Evolutionary conservation across 2,797 vertebrate genomes (phyloP).

Genomic region (Anguilla pacifica): DNA sequence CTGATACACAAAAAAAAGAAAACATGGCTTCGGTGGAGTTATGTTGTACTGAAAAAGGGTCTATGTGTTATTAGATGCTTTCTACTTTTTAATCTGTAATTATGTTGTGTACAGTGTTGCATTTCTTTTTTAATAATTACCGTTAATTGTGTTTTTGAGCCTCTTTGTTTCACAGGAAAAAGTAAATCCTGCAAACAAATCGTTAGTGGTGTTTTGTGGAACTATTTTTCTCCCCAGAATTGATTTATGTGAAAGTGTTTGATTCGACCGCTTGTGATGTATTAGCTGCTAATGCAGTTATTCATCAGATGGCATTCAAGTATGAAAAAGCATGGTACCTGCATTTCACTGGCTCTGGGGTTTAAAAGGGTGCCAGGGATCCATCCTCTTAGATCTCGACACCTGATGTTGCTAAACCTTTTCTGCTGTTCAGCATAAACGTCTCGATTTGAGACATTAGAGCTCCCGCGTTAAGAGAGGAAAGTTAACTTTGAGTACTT

Average conservation of each 20-base stretch:
- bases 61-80: not conserved
- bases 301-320: constrained; percentile 41
- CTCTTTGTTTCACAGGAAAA: constrained; percentile 41
- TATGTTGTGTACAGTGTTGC: constrained; percentile 40
- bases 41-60: not conserved
- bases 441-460: constrained; percentile 5
- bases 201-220: constrained; percentile 59
- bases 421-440: constrained; percentile 13
- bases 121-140: constrained; percentile 19
- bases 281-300: constrained; percentile 57
- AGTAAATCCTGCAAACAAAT: constrained; percentile 60
- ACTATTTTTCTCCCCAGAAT: constrained; percentile 57
- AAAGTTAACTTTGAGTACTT: not conserved
- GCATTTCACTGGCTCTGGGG: not conserved
- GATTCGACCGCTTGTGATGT: constrained; percentile 62
- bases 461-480: not conserved
- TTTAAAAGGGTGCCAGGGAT: not conserved
- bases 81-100: not conserved
- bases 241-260: constrained; percentile 60
- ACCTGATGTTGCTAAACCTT: constrained; percentile 17
- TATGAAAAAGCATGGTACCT: constrained; percentile 32
- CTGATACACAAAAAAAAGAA: not conserved
- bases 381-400: constrained; percentile 5
- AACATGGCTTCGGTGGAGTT: not conserved
- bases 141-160: constrained; percentile 43